Evolutionary conservation across 2,797 vertebrate species (phyloP).

Genomic region (Cottoperca gobio): DNA sequence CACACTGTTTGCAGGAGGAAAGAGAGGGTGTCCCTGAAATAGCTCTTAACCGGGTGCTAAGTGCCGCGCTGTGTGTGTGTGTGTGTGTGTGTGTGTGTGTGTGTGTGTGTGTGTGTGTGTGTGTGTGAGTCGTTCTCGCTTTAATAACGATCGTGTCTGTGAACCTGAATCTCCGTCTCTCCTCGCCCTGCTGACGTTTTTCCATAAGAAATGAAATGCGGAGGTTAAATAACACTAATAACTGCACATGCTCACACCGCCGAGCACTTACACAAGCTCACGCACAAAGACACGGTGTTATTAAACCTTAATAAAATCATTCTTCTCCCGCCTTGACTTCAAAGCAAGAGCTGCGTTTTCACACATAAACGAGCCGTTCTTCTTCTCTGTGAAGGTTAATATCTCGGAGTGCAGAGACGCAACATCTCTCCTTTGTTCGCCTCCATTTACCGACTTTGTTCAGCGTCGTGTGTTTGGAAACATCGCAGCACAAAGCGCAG

Average conservation of each 20-base stretch:
- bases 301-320: slow-evolving; percentile 18
- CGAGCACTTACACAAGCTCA: not conserved
- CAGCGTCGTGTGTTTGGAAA: slow-evolving; percentile 6
- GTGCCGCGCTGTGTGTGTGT: slow-evolving; percentile 42
- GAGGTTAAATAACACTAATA: slow-evolving; percentile 49
- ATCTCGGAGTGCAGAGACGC: slow-evolving; percentile 7
- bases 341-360: not conserved
- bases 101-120: slow-evolving; percentile 16
- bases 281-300: slow-evolving; percentile 1
- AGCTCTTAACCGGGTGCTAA: slow-evolving; percentile 72
- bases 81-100: slow-evolving; percentile 35
- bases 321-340: not conserved
- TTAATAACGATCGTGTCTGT: slow-evolving; percentile 37
- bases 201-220: slow-evolving; percentile 8
- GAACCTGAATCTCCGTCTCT: slow-evolving; percentile 26
- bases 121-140: slow-evolving; percentile 33
- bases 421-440: slow-evolving; percentile 11
- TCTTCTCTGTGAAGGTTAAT: slow-evolving; percentile 24
- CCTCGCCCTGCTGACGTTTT: not conserved
- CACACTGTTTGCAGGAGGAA: slow-evolving; percentile 64
- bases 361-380: not conserved
- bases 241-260: slow-evolving; percentile 13
- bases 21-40: slow-evolving; percentile 74
- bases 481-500: slow-evolving; percentile 6
- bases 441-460: slow-evolving; percentile 14